phyloP scores from a whole-genome alignment of 2,113 vertebrate genomes.

The Oryzias celebensis region DNA sequence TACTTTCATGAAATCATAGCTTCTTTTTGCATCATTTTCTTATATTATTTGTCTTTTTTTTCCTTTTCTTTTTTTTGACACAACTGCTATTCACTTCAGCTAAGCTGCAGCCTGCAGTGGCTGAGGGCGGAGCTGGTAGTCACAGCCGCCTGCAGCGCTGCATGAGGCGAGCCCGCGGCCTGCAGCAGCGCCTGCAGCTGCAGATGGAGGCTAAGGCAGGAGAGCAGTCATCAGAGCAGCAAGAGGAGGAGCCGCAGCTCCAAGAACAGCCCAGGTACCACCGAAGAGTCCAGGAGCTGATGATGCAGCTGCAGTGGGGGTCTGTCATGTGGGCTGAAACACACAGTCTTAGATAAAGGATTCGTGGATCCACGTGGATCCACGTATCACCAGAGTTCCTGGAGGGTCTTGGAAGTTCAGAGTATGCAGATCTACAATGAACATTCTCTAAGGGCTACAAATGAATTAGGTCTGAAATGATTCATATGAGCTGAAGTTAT shows the following conservation, averaged over 20 bases:
- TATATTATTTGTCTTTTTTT: slow-evolving; percentile 18
- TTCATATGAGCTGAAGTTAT: no score
- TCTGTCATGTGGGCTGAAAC: no score
- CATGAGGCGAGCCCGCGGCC: slow-evolving; percentile 57
- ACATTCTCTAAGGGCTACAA: no score
- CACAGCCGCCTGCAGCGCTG: slow-evolving; percentile 65
- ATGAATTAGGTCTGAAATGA: no score
- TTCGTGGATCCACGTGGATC: no score
- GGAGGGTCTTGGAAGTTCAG: no score
- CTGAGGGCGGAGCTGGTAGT: slow-evolving; percentile 47
- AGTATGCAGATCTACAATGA: no score
- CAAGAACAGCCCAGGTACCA: slow-evolving; percentile 61
- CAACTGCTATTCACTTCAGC: slow-evolving; percentile 39
- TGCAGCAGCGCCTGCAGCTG: slow-evolving; percentile 65
- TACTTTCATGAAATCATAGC: slow-evolving; percentile 55
- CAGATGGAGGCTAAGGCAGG: slow-evolving; percentile 39
- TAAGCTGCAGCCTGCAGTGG: slow-evolving; percentile 48
- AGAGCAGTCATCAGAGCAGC: slow-evolving; percentile 19
- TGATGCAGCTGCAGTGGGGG: no score
- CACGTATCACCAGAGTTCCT: no score
- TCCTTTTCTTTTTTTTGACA: slow-evolving; percentile 28
- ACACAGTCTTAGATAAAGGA: no score
- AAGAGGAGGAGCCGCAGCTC: slow-evolving; percentile 43
- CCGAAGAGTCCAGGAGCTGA: slow-evolving; percentile 3
- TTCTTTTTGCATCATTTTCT: slow-evolving; percentile 44